These are phyloP conservation scores for Meriones psammophilus DNA, from an alignment of 2,797 vertebrate species.

Conservation along the genomic window DNA sequence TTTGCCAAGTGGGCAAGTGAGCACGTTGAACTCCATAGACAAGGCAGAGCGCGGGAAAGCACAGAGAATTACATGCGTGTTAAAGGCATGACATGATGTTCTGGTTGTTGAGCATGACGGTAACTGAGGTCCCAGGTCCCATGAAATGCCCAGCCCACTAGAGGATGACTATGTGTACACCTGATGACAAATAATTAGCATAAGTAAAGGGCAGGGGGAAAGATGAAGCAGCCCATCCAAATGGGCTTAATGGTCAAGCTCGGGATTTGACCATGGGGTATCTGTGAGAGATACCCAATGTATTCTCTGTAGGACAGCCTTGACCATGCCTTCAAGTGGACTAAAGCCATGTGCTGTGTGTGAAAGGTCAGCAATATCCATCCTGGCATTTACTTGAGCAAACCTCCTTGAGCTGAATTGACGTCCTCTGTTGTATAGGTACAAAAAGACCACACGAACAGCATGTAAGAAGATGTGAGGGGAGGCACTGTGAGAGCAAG, in stretches of 20 bases:
- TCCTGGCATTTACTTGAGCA: constrained; percentile 19
- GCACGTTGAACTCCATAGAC: neutral
- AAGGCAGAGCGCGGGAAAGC: neutral
- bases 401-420: constrained; percentile 37
- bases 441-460: constrained; percentile 39
- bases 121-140: neutral
- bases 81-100: neutral
- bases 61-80: neutral
- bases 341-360: constrained; percentile 41
- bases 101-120: neutral
- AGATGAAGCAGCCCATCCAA: neutral
- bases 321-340: constrained; percentile 20
- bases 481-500: neutral
- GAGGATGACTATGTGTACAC: neutral
- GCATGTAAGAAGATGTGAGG: constrained; percentile 1
- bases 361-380: neutral
- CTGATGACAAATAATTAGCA: neutral
- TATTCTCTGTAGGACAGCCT: constrained; percentile 3
- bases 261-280: too few relatives aligned
- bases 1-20: neutral
- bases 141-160: neutral
- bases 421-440: constrained; percentile 7
- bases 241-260: neutral
- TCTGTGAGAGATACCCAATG: neutral
- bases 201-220: neutral